phyloP scores from a whole-genome alignment of 2,888 invertebrate species.

The Abrostola triplasia region DNA sequence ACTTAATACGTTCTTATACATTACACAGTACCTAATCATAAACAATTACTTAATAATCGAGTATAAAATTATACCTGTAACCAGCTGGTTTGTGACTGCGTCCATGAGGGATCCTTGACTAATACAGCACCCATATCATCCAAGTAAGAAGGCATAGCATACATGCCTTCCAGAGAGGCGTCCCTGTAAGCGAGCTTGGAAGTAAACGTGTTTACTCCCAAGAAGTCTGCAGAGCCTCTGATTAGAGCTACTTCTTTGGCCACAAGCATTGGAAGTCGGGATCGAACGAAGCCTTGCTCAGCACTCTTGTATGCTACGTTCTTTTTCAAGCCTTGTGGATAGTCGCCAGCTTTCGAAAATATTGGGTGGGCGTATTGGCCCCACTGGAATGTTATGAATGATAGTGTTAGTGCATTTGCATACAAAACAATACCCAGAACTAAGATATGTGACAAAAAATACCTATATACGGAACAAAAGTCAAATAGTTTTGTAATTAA shows the following conservation, averaged over 20 bases:
- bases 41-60: too few relatives aligned
- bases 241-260: slow-evolving; percentile 88
- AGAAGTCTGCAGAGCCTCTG: slow-evolving; percentile 90
- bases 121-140: slow-evolving; percentile 75
- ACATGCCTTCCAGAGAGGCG: slow-evolving; percentile 75
- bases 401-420: not conserved
- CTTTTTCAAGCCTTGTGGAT: slow-evolving; percentile 88
- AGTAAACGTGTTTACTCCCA: slow-evolving; percentile 91
- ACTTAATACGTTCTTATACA: too few relatives aligned
- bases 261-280: slow-evolving; percentile 88
- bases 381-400: slow-evolving; percentile 72
- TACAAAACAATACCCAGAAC: too few relatives aligned
- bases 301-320: slow-evolving; percentile 87
- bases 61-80: too few relatives aligned
- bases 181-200: slow-evolving; percentile 78
- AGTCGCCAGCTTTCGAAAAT: slow-evolving; percentile 89
- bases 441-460: too few relatives aligned
- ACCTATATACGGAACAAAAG: too few relatives aligned
- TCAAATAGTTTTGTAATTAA: too few relatives aligned
- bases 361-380: slow-evolving; percentile 80
- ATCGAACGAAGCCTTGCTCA: slow-evolving; percentile 86
- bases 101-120: slow-evolving; percentile 71
- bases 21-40: too few relatives aligned
- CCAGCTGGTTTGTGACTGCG: slow-evolving; percentile 70
- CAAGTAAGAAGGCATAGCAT: slow-evolving; percentile 73